Percentiles rank a stretch among this genome's conserved stretches.
These are phyloP conservation scores for Leucozona laternaria DNA, from an alignment of 2,888 invertebrate species.

Conservation along the genomic window DNA sequence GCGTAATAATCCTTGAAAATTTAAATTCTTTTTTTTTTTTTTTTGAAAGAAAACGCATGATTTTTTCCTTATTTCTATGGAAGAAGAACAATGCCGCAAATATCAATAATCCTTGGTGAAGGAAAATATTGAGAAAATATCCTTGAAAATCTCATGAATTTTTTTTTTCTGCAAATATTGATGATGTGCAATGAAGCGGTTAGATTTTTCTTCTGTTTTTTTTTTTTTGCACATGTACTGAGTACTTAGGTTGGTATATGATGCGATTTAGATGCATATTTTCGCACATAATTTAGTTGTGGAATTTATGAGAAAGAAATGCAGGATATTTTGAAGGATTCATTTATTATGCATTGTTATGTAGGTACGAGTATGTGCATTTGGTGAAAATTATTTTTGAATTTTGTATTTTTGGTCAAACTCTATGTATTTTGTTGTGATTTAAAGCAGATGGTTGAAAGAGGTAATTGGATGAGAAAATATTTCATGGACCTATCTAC, in stretches of 20 bases:
- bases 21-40: conserved; percentile 27
- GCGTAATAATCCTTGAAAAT: conserved; percentile 67
- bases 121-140: neutral
- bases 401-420: conserved; percentile 1
- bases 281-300: conserved; percentile 54
- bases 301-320: conserved; percentile 20
- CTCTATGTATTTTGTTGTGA: neutral
- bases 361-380: neutral
- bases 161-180: conserved; percentile 35
- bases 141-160: conserved; percentile 44
- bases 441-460: conserved; percentile 1
- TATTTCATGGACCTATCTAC: neutral
- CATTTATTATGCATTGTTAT: conserved; percentile 17
- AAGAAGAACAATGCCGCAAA: conserved; percentile 28
- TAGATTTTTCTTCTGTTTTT: conserved; percentile 14
- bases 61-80: conserved; percentile 2
- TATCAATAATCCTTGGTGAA: conserved; percentile 46
- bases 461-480: conserved; percentile 22
- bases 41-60: conserved; percentile 25
- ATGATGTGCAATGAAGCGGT: conserved; percentile 54
- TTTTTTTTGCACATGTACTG: conserved; percentile 21
- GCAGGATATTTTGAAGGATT: conserved; percentile 2
- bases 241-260: neutral
- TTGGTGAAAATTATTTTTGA: neutral
- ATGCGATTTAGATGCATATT: conserved; percentile 60